Base-by-base conservation (phyloP, 2,888 invertebrate species). In the Hyalella azteca region DNA sequence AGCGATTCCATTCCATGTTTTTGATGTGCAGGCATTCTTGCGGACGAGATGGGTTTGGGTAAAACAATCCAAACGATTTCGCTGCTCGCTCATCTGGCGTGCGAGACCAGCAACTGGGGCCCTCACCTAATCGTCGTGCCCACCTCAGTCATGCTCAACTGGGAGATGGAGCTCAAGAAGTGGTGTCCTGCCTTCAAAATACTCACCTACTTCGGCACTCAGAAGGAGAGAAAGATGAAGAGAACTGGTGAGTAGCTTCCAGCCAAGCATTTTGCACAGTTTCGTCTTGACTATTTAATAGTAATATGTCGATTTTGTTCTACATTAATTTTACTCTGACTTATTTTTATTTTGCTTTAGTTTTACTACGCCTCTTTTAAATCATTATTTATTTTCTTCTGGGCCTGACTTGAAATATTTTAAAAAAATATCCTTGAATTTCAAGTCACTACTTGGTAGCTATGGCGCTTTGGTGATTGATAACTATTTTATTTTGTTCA, bases 151-250 rank as follows among this genome's bases (percentile, higher is more conserved):
- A 97, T 99, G 94, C 91, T 99, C 83, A 99, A 99, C 90, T 99
- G 99, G 99, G 99, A 99, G 90, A 96, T 98, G 95, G 99, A 99
- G 89, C 95, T 97, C 87, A 98, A 99, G 89, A 98, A 98, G 89
- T 99, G 99, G 99, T 98, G 98, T 89, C 99, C 99, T 0, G 96
- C 95, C 78, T 97, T 99, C 88, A 99, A 99, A 91, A 96, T 99
- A 87, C 91, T 99, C 85, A 98, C 98, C 0, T 99, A 99, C 88
- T 99, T 97, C 88, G 99, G 99, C 73, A 93, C 93, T 41, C 95
- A 95, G 86, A 98, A 98, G 88, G 99, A 99, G 88, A 91, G 99
- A 80, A 95, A 95, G 88, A 89, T 93, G 85, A 96, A 96, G 88
- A 91, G 96, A 50, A 83, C 39, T 78, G 59, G 41, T 41, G 41